A percentile compares a stretch with the other conserved stretches of the same genome.
Evolutionary conservation across 2,888 invertebrate species (phyloP).

Genomic region (Lithophane semibrunnea): DNA sequence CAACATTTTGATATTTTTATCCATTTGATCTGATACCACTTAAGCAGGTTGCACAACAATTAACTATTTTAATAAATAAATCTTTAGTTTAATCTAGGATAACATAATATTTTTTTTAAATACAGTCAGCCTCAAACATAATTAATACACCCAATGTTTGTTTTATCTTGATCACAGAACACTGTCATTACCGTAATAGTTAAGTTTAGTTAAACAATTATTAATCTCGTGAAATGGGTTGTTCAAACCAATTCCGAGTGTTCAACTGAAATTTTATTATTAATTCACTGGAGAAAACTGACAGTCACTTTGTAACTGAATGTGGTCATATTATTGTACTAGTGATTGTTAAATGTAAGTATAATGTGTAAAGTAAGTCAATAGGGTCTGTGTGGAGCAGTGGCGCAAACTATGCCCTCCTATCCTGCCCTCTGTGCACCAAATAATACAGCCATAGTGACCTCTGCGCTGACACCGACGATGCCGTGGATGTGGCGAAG

Average conservation of each 20-base stretch:
- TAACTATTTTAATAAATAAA: constrained; percentile 7
- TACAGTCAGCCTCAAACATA: constrained; percentile 4
- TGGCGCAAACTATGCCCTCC: neutral
- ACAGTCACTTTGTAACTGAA: neutral
- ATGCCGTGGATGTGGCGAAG: neutral
- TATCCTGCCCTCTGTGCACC: neutral
- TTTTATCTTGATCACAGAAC: neutral
- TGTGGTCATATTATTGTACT: neutral
- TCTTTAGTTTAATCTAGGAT: constrained; percentile 1
- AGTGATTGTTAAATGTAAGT: neutral
- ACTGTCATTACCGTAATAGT: neutral
- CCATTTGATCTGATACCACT: neutral
- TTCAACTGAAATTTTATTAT: neutral
- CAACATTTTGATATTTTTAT: neutral
- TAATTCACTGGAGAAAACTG: neutral
- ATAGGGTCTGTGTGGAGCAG: neutral
- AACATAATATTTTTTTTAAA: constrained; percentile 5
- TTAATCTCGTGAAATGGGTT: neutral
- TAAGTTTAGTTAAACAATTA: neutral
- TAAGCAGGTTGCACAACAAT: neutral
- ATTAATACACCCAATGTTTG: neutral
- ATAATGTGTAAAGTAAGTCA: neutral
- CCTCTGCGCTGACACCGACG: neutral
- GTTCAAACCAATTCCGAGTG: neutral
- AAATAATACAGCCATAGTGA: neutral